Percentiles rank a stretch among this genome's conserved stretches.
phyloP scores from a whole-genome alignment of 2,888 invertebrate genomes.

The Lycocerus yunnanus region DNA sequence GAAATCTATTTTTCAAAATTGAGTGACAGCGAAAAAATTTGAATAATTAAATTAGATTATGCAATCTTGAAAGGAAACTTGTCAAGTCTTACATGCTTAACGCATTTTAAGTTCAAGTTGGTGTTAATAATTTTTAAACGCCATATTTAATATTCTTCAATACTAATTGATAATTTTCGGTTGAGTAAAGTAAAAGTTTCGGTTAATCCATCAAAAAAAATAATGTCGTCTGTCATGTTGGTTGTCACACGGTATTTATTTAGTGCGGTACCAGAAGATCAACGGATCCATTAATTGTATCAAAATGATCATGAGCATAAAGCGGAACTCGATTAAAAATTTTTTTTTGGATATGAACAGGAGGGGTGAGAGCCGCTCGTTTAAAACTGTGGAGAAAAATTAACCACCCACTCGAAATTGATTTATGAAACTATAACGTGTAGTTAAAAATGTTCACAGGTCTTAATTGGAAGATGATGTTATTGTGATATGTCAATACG shows the following conservation, averaged over 20 bases:
- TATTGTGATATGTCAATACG: slow-evolving; percentile 32
- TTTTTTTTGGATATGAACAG: not conserved
- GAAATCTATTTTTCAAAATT: not conserved
- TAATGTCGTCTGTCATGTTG: slow-evolving; percentile 28
- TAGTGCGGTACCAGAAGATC: slow-evolving; percentile 27
- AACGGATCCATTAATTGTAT: not conserved
- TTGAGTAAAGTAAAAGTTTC: slow-evolving; percentile 15
- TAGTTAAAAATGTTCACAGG: slow-evolving; percentile 32
- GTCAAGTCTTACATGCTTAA: not conserved
- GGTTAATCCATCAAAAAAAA: slow-evolving; percentile 21
- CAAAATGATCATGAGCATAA: slow-evolving; percentile 7
- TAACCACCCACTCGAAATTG: slow-evolving; percentile 22
- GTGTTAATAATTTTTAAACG: slow-evolving; percentile 2
- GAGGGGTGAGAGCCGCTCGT: slow-evolving; percentile 16
- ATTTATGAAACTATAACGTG: slow-evolving; percentile 24
- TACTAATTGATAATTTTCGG: slow-evolving; percentile 9
- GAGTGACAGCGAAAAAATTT: not conserved
- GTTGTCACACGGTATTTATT: slow-evolving; percentile 28
- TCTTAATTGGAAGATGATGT: slow-evolving; percentile 39
- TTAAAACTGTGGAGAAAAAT: slow-evolving; percentile 4
- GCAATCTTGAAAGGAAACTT: not conserved
- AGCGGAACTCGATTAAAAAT: not conserved
- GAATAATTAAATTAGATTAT: not conserved
- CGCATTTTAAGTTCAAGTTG: not conserved
- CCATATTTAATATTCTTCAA: slow-evolving; percentile 1